phyloP scores from a whole-genome alignment of 2,113 vertebrate species.

The Tenrec ecaudatus region DNA sequence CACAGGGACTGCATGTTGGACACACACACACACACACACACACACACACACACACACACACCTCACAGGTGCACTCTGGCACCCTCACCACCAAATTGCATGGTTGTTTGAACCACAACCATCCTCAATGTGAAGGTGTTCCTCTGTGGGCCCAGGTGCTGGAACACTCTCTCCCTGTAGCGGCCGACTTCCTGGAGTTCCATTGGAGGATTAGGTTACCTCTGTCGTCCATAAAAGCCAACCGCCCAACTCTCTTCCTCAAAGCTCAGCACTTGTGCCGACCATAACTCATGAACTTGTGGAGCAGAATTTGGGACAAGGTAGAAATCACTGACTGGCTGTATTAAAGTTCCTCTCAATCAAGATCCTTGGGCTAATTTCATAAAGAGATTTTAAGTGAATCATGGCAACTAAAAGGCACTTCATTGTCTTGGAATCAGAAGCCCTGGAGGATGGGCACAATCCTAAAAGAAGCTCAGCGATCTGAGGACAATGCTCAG shows the following conservation, averaged over 20 bases:
- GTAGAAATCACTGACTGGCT: neutral
- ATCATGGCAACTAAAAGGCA: neutral
- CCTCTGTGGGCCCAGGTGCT: neutral
- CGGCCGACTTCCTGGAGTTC: neutral
- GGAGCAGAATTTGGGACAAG: neutral
- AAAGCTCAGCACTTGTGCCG: neutral
- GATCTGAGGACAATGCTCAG: neutral
- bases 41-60: neutral
- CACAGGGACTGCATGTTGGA: neutral
- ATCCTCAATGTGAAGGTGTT: neutral
- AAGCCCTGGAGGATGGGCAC: neutral
- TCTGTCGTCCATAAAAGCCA: neutral
- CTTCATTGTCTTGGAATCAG: neutral
- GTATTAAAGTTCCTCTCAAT: neutral
- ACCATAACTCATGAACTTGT: neutral
- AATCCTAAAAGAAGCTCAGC: neutral
- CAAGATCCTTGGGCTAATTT: neutral
- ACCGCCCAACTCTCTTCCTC: neutral
- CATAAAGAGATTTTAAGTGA: neutral
- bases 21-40: neutral
- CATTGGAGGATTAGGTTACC: neutral
- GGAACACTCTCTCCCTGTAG: neutral
- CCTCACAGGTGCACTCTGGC: neutral
- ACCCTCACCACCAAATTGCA: neutral
- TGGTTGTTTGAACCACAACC: neutral